Base-by-base conservation (phyloP, 2,797 vertebrate genomes). In the Trachops cirrhosus region DNA sequence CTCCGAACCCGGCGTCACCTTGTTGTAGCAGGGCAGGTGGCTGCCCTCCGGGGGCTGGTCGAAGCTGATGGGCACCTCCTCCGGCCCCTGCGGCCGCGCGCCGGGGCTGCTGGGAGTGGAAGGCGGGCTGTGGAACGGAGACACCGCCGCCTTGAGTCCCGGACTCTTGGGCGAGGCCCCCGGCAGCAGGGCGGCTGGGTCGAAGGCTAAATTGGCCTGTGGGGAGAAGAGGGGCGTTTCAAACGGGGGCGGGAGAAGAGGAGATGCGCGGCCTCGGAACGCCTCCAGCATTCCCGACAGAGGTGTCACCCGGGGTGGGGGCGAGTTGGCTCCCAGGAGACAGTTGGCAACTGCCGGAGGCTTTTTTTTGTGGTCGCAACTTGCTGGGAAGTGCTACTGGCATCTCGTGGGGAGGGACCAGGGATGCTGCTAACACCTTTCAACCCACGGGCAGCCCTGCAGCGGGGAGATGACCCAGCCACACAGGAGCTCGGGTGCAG, bases 151-250 rank as follows among this genome's bases (percentile, higher is more conserved):
- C 95, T 99, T 99, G 79, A 98, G 37, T 29, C 98, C 98, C 0
- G 98, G 98, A 86, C 98, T 99, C 96, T 98, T 99, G 73, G 98
- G 98, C 9, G 98, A 98, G 44, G 95, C 97, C 37, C 98, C 98
- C 0, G 98, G 98, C 64, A 99, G 96, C 73, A 99, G 96, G 70
- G 98, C 97, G 7, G 97, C 94, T n/a, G 98, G 98, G 87, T 98
- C 94, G 74, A 99, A 98, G 97, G 97, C 98, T 93, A 99, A 97
- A 73, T 98, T 99, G 96, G 98, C 98, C 98, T 99, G 97, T 79
- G 32, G 95, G 93, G 96, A 93, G 34, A 96, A 93, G 41, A 82
- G 2, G 14, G 87, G 59, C 91, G 1, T 79, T 71, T 89, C 29
- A 73, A 50, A 11, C 2, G 2, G 48, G 68, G 41, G 0, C 3